These are phyloP conservation scores for Procavia capensis DNA, from an alignment of 2,113 vertebrate species.

Conservation along the genomic window DNA sequence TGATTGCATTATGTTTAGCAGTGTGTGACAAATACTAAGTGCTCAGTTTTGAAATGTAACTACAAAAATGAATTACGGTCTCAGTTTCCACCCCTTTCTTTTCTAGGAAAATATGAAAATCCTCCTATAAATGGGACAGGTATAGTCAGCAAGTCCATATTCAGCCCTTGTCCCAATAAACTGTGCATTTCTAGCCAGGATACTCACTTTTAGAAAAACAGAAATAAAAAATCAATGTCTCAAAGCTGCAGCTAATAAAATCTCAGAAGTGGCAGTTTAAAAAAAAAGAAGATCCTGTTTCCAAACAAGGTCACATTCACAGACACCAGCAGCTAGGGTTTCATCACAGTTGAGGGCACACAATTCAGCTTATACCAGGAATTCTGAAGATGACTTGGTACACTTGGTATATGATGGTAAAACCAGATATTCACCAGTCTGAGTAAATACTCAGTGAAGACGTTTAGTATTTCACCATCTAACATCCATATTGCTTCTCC, in stretches of 20 bases:
- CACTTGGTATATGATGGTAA: background rate
- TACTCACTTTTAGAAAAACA: slow-evolving; percentile 49
- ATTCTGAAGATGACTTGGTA: background rate
- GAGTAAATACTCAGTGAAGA: background rate
- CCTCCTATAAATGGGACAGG: background rate
- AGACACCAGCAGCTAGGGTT: background rate
- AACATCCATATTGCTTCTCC: background rate
- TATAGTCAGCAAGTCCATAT: background rate
- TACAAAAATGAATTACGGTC: background rate
- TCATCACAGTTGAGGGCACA: background rate
- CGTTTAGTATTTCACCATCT: background rate
- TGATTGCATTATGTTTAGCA: background rate
- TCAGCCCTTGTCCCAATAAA: background rate
- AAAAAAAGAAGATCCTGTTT: background rate
- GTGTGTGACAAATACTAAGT: background rate
- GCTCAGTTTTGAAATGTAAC: background rate
- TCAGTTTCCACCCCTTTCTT: background rate
- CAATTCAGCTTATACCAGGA: background rate
- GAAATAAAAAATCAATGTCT: slow-evolving; percentile 34
- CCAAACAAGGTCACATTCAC: background rate
- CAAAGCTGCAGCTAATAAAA: background rate
- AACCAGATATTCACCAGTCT: background rate
- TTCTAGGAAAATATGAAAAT: slow-evolving; percentile 1
- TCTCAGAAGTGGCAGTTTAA: background rate
- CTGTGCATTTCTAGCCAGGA: slow-evolving; percentile 13